A percentile compares a stretch with the other conserved stretches of the same genome.
Conservation (phyloP, 2,888 invertebrate species). For the Pollenia amentaria region DNA sequence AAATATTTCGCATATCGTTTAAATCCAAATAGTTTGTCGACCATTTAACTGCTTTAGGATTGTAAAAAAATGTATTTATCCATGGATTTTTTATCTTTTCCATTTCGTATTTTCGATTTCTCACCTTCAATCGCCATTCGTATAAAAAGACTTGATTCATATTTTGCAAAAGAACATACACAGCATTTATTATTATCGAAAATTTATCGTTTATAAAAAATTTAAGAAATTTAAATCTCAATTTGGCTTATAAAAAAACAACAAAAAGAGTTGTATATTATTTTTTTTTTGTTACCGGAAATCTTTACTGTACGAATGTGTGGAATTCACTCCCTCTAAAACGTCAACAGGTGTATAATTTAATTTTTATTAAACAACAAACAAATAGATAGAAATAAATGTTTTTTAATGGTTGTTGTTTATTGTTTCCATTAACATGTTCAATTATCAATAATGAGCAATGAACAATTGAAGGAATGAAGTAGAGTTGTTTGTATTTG, state of each 20-base stretch:
- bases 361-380: background rate
- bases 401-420: constrained; percentile 6
- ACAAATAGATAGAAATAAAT: background rate
- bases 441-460: background rate
- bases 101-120: too few relatives aligned
- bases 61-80: too few relatives aligned
- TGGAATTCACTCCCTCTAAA: background rate
- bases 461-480: background rate
- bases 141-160: too few relatives aligned
- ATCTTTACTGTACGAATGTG: background rate
- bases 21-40: too few relatives aligned
- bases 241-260: background rate
- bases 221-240: too few relatives aligned
- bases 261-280: background rate
- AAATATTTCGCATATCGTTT: too few relatives aligned
- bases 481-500: background rate
- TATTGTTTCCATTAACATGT: constrained; percentile 38
- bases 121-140: too few relatives aligned
- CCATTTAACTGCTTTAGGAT: too few relatives aligned
- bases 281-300: background rate
- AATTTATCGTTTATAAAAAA: too few relatives aligned
- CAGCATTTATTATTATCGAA: too few relatives aligned
- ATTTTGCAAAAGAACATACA: too few relatives aligned
- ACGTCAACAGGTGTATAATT: constrained; percentile 63
- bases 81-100: too few relatives aligned